Conservation (phyloP, 2,888 invertebrate genomes). For the Aphrophora alni region DNA sequence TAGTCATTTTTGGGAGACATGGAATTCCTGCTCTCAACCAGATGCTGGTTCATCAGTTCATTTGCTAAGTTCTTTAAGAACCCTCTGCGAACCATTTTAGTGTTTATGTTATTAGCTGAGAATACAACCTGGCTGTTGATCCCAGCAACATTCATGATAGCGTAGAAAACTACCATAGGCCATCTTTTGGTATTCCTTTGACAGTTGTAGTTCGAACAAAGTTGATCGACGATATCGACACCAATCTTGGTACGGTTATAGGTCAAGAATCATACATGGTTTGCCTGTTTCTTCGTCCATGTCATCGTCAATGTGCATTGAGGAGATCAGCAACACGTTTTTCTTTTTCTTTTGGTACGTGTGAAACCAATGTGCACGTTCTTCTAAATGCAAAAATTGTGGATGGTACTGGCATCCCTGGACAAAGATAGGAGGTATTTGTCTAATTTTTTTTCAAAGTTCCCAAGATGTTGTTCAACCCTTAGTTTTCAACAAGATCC, state of each 20-base stretch:
- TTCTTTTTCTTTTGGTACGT: constrained; percentile 34
- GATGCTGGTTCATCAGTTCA: constrained; percentile 35
- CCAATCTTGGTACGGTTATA: constrained; percentile 42
- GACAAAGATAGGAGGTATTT: constrained; percentile 30
- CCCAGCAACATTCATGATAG: constrained; percentile 43
- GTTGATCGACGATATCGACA: constrained; percentile 40
- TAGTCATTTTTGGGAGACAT: too few relatives aligned
- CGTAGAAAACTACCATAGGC: constrained; percentile 44
- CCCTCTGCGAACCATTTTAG: constrained; percentile 27
- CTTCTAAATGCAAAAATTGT: constrained; percentile 36
- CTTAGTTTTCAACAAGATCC: constrained; percentile 29
- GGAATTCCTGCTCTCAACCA: constrained; percentile 34
- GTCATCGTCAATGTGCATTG: constrained; percentile 31
- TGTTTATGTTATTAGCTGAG: constrained; percentile 34
- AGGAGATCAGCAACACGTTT: constrained; percentile 38
- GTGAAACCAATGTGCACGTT: constrained; percentile 36
- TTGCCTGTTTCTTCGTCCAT: constrained; percentile 41
- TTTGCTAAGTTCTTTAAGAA: constrained; percentile 37
- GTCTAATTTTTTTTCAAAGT: constrained; percentile 41
- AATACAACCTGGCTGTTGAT: constrained; percentile 42
- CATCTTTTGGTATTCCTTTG: constrained; percentile 41
- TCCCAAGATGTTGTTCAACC: constrained; percentile 45
- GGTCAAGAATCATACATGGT: constrained; percentile 42
- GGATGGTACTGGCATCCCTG: constrained; percentile 7
- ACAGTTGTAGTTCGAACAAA: constrained; percentile 38